Evolutionary conservation across 2,888 invertebrate genomes (phyloP), one percentile per base, ranked within the genome.

Genomic region (Aelia acuminata): DNA sequence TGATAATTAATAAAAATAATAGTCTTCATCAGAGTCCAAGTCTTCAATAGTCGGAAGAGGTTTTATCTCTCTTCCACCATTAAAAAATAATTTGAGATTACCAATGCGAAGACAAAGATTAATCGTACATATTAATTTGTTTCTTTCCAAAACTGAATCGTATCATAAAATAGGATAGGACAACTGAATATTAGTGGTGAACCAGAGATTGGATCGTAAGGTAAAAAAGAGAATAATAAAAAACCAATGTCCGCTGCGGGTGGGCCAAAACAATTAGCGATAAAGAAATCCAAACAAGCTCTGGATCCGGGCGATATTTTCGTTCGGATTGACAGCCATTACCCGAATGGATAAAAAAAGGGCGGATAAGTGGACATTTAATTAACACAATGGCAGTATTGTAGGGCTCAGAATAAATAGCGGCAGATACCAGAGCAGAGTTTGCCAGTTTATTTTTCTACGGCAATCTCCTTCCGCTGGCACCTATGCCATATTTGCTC

Each of bases 281-380:
- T 80, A 50, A 87, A 87, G 84, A 80, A 87, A 84, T 75, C 87
- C 80, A 87, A 87, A 87, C 87, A 87, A 87, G 84, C 22, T 8
- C 49, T 87, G 87, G 80, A 84, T 39, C 13, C 84, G 50, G 18
- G 20, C 75, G 87, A 87, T 87, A 87, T 84, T 87, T 84, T 53
- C 39, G 39, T 50, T 49, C 18, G 87, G 87, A 87, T 70, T 87
- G 87, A 87, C 87, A 87, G 48, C 87, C 87, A 87, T 87, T 86
- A 86, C 63, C 70, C 39, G 57, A 4, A 10, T 35, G 47, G n/a
- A 85, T 57, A 48, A 70, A 87, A 87, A 63, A 87, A 84, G 80
- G 53, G 31, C 75, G 87, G 84, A 84, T 87, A 87, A 87, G 87
- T 80, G 87, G 84, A 87, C 87, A 87, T 87, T 87, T 87, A 87